phyloP scores from a whole-genome alignment of 2,113 vertebrate genomes.

The Thunnus thynnus region DNA sequence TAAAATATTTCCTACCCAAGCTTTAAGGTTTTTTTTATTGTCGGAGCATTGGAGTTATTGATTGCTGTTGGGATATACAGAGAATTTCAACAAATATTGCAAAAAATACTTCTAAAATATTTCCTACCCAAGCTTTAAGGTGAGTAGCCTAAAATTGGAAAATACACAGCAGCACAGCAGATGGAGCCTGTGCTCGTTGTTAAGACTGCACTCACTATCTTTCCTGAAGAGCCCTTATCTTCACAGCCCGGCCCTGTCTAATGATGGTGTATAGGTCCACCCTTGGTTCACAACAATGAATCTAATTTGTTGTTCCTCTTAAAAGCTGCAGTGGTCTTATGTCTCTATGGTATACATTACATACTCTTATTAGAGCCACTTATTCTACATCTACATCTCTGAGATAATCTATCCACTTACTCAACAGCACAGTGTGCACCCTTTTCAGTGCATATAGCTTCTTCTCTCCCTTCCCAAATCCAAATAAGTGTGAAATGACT shows the following conservation, averaged over 20 bases:
- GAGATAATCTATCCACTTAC: background rate
- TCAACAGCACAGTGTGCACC: background rate
- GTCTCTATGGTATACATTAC: background rate
- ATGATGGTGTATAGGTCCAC: slow-evolving; percentile 5
- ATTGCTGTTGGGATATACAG: too few species aligned
- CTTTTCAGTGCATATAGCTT: background rate
- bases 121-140: too few species aligned
- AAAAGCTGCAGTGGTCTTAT: background rate
- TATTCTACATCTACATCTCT: background rate
- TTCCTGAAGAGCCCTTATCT: slow-evolving; percentile 38
- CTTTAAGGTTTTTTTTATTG: too few species aligned
- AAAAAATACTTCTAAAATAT: too few species aligned
- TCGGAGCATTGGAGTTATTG: too few species aligned
- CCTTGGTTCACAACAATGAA: background rate
- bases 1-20: too few species aligned
- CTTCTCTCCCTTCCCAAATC: background rate
- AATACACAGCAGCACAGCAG: slow-evolving; percentile 13
- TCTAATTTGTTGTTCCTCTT: slow-evolving; percentile 6
- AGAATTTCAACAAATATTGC: too few species aligned
- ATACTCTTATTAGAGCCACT: too few species aligned
- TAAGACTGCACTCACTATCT: slow-evolving; percentile 11
- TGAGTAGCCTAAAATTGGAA: slow-evolving; percentile 5
- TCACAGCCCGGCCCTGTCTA: slow-evolving; percentile 1
- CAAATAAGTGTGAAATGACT: slow-evolving; percentile 12
- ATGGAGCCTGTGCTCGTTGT: slow-evolving; percentile 1